A percentile compares a stretch with the other conserved stretches of the same genome.
Conservation (phyloP, 2,888 invertebrate genomes). For the Teleiodes luculella region DNA sequence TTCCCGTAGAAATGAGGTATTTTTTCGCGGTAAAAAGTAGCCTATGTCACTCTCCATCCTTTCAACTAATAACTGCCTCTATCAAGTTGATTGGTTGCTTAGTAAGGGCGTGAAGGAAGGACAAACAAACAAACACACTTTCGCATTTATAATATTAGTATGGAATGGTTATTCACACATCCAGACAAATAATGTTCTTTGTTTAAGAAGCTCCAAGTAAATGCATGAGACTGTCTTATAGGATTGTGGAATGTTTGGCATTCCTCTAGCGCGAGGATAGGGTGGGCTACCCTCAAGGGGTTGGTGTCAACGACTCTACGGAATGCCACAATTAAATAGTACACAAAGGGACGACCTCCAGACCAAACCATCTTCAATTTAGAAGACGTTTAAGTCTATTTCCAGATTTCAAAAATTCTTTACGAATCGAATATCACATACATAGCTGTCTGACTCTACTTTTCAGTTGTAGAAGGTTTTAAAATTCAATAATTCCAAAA, state of each 20-base stretch:
- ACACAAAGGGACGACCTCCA: not conserved
- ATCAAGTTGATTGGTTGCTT: too few species aligned
- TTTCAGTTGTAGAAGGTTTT: too few species aligned
- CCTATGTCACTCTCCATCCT: too few species aligned
- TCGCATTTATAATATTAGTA: not conserved
- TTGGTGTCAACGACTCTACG: slow-evolving; percentile 16
- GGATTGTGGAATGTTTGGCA: slow-evolving; percentile 2
- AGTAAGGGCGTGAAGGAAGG: too few species aligned
- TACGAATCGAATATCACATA: too few species aligned
- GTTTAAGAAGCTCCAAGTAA: not conserved
- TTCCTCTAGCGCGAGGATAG: slow-evolving; percentile 16
- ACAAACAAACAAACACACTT: too few species aligned
- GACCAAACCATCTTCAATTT: not conserved
- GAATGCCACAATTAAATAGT: slow-evolving; percentile 5
- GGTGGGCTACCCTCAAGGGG: slow-evolving; percentile 15
- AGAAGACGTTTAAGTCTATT: not conserved
- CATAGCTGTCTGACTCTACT: too few species aligned
- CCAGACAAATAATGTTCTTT: not conserved
- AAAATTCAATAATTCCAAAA: too few species aligned
- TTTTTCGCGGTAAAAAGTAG: too few species aligned
- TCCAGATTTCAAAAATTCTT: too few species aligned
- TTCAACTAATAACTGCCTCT: too few species aligned
- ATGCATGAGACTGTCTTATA: slow-evolving; percentile 6
- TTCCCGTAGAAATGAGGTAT: too few species aligned
- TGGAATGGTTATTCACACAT: not conserved